Conservation (phyloP, 2,888 invertebrate genomes). For the Lasioglossum calceatum region DNA sequence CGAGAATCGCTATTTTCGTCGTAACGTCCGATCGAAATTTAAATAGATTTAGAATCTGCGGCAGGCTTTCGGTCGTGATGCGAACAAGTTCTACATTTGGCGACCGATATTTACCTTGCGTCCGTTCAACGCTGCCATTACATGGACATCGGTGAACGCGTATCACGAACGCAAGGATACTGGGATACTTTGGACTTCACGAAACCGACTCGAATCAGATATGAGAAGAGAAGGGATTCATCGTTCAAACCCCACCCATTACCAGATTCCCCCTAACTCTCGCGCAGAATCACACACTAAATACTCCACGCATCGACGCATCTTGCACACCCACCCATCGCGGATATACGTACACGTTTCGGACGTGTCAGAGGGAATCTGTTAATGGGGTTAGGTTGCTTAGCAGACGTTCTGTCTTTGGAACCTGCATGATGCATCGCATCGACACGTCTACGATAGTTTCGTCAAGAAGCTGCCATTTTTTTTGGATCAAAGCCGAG, state of each 20-base stretch:
- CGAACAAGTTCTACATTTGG: constrained; percentile 45
- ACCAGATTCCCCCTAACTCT: constrained; percentile 44
- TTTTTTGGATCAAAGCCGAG: constrained; percentile 1
- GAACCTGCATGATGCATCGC: constrained; percentile 9
- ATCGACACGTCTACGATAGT: background rate
- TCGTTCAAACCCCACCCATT: constrained; percentile 68
- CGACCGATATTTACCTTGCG: constrained; percentile 28
- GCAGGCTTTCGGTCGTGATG: constrained; percentile 21
- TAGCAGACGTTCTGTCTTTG: constrained; percentile 8
- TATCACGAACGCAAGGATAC: constrained; percentile 41
- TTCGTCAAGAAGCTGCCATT: constrained; percentile 18
- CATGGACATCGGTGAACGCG: constrained; percentile 30
- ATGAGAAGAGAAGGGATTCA: constrained; percentile 62
- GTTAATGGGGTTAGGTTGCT: constrained; percentile 2
- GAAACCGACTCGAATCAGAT: constrained; percentile 58
- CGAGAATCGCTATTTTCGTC: constrained; percentile 3
- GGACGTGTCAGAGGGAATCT: constrained; percentile 1
- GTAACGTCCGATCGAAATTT: background rate
- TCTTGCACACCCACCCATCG: constrained; percentile 38
- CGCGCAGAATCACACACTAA: constrained; percentile 60
- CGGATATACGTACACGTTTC: background rate
- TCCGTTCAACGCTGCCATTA: constrained; percentile 57
- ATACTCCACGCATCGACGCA: constrained; percentile 28
- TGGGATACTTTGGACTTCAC: constrained; percentile 29
- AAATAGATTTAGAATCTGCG: constrained; percentile 7